phyloP scores from a whole-genome alignment of 2,888 invertebrate species.

The Magallana nippona region DNA sequence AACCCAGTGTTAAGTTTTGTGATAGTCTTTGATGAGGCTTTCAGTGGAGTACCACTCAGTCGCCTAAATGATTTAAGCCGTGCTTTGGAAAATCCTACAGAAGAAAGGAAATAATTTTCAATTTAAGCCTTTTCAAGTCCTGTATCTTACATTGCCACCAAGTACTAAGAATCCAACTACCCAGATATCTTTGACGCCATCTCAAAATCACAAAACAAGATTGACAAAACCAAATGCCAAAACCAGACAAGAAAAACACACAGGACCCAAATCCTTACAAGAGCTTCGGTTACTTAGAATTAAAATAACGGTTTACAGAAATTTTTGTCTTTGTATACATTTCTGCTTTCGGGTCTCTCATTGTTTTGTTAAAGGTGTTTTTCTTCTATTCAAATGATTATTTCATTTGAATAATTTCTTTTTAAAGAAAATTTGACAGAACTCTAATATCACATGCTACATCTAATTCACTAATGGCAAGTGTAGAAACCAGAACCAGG shows the following conservation, averaged over 20 bases:
- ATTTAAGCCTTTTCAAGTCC: background rate
- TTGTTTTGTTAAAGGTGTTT: background rate
- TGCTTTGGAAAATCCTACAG: background rate
- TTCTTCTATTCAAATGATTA: conserved; percentile 10
- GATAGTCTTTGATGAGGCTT: background rate
- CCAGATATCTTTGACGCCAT: no score
- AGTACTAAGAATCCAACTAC: background rate
- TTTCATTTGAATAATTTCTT: conserved; percentile 12
- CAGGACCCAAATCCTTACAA: no score
- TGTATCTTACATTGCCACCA: conserved; percentile 1
- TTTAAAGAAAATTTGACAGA: background rate
- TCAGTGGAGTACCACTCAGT: conserved; percentile 7
- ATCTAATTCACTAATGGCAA: background rate
- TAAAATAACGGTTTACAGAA: background rate
- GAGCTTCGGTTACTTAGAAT: background rate
- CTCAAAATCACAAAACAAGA: no score
- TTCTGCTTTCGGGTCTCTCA: background rate
- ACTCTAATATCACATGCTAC: background rate
- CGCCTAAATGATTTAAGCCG: background rate
- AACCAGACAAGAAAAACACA: background rate
- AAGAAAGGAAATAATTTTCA: background rate
- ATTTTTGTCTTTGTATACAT: conserved; percentile 23
- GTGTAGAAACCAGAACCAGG: conserved; percentile 20
- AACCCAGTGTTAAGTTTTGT: background rate
- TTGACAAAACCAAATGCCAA: background rate